A percentile compares a stretch with the other conserved stretches of the same genome.
Evolutionary conservation across 2,797 vertebrate species (phyloP).

Genomic region (Amblyraja radiata): DNA sequence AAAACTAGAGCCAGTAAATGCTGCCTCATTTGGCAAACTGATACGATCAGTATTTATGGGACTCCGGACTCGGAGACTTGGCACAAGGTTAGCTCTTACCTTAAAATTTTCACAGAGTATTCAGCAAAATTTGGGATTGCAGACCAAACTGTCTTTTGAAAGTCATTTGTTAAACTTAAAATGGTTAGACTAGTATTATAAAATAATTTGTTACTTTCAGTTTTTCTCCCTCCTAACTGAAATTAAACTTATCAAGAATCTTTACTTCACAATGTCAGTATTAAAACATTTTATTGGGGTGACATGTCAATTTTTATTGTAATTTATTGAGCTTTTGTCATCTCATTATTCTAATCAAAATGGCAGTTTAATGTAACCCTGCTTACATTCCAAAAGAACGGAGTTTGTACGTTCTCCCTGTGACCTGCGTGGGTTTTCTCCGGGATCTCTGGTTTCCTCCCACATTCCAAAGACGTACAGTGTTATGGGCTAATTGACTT

Average conservation of each 20-base stretch:
- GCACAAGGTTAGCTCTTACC: conserved; percentile 66
- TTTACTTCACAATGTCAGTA: not conserved
- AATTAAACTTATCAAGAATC: not conserved
- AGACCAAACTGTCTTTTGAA: not conserved
- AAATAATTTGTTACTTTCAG: conserved; percentile 15
- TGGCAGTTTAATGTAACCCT: not conserved
- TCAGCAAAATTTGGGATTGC: not conserved
- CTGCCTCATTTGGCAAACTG: conserved; percentile 87
- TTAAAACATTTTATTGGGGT: not conserved
- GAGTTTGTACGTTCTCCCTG: too few relatives aligned
- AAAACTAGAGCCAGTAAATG: conserved; percentile 85
- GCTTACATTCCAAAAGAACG: not conserved
- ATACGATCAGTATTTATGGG: conserved; percentile 90
- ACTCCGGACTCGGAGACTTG: conserved; percentile 76
- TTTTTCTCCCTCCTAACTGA: not conserved
- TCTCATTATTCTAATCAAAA: not conserved
- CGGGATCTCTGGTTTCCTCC: too few relatives aligned
- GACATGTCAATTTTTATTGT: not conserved
- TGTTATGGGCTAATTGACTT: too few relatives aligned
- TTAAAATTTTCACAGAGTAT: not conserved
- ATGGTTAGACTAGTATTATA: not conserved
- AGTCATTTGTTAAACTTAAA: not conserved
- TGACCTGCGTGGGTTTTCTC: too few relatives aligned
- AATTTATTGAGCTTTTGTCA: not conserved
- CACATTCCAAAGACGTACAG: too few relatives aligned